Evolutionary conservation across 2,888 invertebrate genomes (phyloP).

Genomic region (Tenthredo amoena): DNA sequence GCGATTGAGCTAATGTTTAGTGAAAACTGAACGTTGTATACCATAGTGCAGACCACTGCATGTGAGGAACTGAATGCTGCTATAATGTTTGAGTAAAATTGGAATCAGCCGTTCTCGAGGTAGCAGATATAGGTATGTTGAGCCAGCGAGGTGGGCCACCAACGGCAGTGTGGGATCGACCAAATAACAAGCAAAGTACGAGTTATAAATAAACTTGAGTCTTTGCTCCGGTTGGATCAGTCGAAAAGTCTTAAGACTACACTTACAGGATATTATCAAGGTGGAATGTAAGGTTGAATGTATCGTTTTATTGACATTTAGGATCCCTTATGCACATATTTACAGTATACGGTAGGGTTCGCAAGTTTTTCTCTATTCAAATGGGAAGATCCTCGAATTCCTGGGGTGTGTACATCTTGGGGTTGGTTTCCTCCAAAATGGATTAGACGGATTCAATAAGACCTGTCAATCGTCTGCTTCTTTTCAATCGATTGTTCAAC

Average conservation of each 20-base stretch:
- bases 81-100: constrained; percentile 29
- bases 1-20: background rate
- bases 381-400: background rate
- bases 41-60: background rate
- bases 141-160: constrained; percentile 21
- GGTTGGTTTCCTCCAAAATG: background rate
- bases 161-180: constrained; percentile 43
- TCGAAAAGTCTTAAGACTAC: constrained; percentile 1
- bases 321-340: background rate
- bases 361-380: background rate
- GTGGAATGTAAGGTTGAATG: background rate
- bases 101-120: constrained; percentile 17
- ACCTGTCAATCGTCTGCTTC: background rate
- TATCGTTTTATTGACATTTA: constrained; percentile 2
- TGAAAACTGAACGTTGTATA: background rate
- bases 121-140: background rate
- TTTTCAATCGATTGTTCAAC: background rate
- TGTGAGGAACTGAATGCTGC: constrained; percentile 1
- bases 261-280: background rate
- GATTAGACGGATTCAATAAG: background rate
- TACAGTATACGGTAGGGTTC: background rate
- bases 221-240: constrained; percentile 33
- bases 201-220: constrained; percentile 45
- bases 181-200: constrained; percentile 42
- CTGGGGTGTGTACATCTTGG: background rate